phyloP scores from a whole-genome alignment of 30 jellyfish, hydroid and myxozoan species.

The Aurelia sp. region DNA sequence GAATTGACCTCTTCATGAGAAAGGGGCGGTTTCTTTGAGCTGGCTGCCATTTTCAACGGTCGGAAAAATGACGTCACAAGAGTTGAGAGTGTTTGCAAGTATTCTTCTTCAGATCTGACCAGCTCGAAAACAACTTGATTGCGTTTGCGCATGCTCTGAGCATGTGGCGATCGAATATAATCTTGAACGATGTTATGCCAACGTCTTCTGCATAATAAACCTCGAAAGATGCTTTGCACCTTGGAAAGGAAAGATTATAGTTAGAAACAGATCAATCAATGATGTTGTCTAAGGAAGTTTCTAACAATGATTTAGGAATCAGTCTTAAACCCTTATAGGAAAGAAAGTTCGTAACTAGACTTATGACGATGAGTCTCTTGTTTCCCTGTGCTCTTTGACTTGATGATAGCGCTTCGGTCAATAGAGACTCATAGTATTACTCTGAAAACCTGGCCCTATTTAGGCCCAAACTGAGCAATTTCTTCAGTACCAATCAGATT shows the following conservation, averaged over 20 bases:
- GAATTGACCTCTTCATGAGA: conserved; percentile 91
- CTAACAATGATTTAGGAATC: too few relatives aligned
- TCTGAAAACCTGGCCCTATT: too few relatives aligned
- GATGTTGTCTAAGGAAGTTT: neutral
- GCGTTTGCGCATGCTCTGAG: conserved; percentile 92
- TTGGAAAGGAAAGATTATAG: neutral
- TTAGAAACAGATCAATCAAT: neutral
- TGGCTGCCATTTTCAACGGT: conserved; percentile 91
- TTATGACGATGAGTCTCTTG: too few relatives aligned
- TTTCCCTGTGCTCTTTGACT: too few relatives aligned
- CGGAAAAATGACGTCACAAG: conserved; percentile 81
- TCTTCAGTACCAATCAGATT: too few relatives aligned
- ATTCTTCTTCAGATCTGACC: conserved; percentile 88
- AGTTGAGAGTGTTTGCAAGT: conserved; percentile 81
- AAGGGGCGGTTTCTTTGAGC: conserved; percentile 81
- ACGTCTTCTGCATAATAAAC: conserved; percentile 76
- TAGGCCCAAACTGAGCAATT: too few relatives aligned
- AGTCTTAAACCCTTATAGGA: too few relatives aligned
- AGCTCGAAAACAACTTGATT: conserved; percentile 82
- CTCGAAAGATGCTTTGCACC: conserved; percentile 89
- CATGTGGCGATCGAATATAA: conserved; percentile 93
- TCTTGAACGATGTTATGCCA: conserved; percentile 93
- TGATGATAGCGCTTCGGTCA: too few relatives aligned
- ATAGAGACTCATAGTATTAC: too few relatives aligned
- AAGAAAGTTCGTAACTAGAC: too few relatives aligned